Evolutionary conservation across 1,140 invertebrate species (phyloP).

Genomic region (Drosophila obscura): DNA sequence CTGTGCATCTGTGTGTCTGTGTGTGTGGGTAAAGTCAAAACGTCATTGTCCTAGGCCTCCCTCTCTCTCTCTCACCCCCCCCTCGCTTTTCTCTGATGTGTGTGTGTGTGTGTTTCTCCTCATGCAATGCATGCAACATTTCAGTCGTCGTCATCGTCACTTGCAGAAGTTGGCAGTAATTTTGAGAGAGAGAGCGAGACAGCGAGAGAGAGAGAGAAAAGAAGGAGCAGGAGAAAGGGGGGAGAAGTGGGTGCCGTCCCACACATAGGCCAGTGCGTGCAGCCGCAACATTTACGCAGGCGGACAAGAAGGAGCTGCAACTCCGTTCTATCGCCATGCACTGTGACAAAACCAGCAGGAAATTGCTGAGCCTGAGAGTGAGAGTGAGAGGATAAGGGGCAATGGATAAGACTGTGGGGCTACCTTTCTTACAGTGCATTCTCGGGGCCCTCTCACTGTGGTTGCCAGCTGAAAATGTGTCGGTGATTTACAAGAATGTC

Average conservation of each 20-base stretch:
- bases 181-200: constrained; percentile 37
- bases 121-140: constrained; percentile 53
- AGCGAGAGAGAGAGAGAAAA: not conserved
- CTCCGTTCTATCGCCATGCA: constrained; percentile 14
- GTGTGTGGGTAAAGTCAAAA: constrained; percentile 48
- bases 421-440: constrained; percentile 21
- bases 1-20: constrained; percentile 4
- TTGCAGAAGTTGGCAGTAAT: constrained; percentile 80
- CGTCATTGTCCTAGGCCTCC: constrained; percentile 66
- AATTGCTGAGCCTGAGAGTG: no score
- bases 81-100: not conserved
- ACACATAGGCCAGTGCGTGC: constrained; percentile 63
- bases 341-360: constrained; percentile 3
- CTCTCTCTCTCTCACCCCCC: constrained; percentile 14
- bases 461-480: constrained; percentile 71
- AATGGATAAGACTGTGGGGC: no score
- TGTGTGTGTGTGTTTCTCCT: constrained; percentile 3
- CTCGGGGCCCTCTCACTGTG: constrained; percentile 21
- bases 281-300: constrained; percentile 70
- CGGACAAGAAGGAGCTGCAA: constrained; percentile 38
- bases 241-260: constrained; percentile 17
- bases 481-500: constrained; percentile 80
- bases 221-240: not conserved
- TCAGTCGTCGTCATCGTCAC: constrained; percentile 70
- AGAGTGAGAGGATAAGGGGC: no score